Evolutionary conservation across 2,113 vertebrate genomes (phyloP).

Genomic region (Camarhynchus parvulus): DNA sequence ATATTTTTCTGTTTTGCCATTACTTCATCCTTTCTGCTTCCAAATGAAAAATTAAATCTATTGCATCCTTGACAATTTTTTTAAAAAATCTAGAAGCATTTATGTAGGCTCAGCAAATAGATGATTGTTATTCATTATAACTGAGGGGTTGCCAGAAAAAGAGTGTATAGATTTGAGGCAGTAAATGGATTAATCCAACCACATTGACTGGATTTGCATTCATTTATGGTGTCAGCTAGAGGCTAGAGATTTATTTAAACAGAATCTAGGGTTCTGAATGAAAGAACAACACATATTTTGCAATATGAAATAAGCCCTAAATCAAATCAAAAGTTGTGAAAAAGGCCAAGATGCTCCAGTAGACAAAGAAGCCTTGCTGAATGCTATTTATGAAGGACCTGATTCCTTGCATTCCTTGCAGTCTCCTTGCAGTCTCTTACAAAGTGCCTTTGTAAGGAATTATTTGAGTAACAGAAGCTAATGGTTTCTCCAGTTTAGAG

Average conservation of each 20-base stretch:
- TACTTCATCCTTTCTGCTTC: background rate
- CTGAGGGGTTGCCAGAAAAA: background rate
- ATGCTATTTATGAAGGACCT: background rate
- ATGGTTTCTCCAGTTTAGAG: background rate
- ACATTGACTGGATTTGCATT: slow-evolving; percentile 31
- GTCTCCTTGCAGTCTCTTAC: background rate
- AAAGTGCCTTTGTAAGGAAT: background rate
- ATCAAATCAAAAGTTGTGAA: background rate
- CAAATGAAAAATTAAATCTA: background rate
- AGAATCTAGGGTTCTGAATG: background rate
- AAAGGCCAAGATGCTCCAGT: background rate
- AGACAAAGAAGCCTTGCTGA: background rate
- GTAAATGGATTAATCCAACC: slow-evolving; percentile 31
- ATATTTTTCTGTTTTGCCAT: background rate
- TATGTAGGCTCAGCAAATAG: background rate
- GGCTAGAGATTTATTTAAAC: slow-evolving; percentile 24
- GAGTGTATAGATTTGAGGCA: background rate
- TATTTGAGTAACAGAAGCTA: background rate
- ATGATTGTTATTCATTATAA: slow-evolving; percentile 1
- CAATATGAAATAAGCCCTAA: background rate
- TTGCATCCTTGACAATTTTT: background rate
- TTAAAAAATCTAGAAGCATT: background rate
- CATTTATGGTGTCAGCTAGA: slow-evolving; percentile 26
- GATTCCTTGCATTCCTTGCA: background rate
- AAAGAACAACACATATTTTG: background rate